These are phyloP conservation scores for Australoheros scitulus DNA, from an alignment of 2,113 vertebrate genomes.

Conservation along the genomic window DNA sequence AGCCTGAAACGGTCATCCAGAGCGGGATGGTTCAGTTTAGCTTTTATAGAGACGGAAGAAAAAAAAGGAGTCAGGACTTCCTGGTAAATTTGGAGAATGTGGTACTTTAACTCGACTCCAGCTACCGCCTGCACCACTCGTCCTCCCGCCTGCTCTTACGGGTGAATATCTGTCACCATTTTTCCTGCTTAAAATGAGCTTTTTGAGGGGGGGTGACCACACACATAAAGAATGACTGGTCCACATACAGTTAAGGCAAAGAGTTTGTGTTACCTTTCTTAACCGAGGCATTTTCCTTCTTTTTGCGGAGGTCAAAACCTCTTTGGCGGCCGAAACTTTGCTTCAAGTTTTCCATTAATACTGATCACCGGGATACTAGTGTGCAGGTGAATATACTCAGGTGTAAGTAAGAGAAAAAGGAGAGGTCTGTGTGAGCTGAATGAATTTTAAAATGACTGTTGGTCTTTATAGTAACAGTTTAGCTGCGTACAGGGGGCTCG, in stretches of 20 bases:
- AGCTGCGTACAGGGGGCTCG: background rate
- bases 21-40: background rate
- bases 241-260: background rate
- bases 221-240: background rate
- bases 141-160: background rate
- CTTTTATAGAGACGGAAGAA: background rate
- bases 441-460: background rate
- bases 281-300: background rate
- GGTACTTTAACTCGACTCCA: background rate
- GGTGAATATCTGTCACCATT: background rate
- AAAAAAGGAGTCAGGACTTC: background rate
- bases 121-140: background rate
- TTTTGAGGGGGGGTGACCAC: too few species aligned
- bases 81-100: background rate
- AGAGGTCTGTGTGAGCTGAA: background rate
- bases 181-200: too few species aligned
- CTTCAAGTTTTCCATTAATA: background rate
- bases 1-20: background rate
- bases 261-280: background rate
- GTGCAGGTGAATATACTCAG: slow-evolving; percentile 15
- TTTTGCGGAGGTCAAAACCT: background rate
- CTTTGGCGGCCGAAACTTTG: background rate
- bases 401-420: background rate
- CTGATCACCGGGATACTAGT: background rate
- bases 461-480: background rate